These are phyloP conservation scores for Drosophila nigrodunni DNA, from an alignment of 1,140 invertebrate species.

Conservation along the genomic window DNA sequence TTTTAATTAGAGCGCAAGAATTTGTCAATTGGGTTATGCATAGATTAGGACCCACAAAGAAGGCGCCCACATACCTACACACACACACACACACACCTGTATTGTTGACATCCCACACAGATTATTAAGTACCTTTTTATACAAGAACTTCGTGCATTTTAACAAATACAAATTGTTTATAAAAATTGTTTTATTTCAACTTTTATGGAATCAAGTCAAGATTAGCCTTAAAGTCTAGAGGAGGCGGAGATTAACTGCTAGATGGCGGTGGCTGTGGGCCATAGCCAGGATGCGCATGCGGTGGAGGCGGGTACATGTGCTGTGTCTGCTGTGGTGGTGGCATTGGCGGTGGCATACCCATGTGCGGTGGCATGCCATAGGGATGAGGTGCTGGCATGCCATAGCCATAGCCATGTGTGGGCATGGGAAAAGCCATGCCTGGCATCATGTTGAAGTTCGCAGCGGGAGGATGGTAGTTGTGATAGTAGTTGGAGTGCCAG, in stretches of 20 bases:
- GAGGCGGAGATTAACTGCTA: conserved; percentile 20
- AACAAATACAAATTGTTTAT: conserved; percentile 56
- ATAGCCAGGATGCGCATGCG: conserved; percentile 9
- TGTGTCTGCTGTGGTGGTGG: conserved; percentile 14
- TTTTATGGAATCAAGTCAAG: conserved; percentile 73
- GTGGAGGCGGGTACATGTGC: conserved; percentile 52
- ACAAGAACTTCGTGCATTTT: conserved; percentile 69
- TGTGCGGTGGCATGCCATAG: conserved; percentile 40
- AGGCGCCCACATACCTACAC: conserved; percentile 36
- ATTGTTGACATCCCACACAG: conserved; percentile 68
- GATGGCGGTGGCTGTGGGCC: conserved; percentile 28
- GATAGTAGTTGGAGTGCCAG: conserved; percentile 83
- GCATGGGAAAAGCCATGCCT: conserved; percentile 55
- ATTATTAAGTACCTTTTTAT: conserved; percentile 82
- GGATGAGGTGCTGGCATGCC: conserved; percentile 53
- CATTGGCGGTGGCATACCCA: conserved; percentile 29
- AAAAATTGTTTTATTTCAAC: conserved; percentile 4
- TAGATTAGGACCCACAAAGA: conserved; percentile 31
- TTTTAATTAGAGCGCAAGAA: not conserved
- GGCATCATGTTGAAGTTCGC: conserved; percentile 69
- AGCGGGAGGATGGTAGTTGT: conserved; percentile 64
- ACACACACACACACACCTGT: conserved; percentile 53
- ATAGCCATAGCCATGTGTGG: conserved; percentile 61
- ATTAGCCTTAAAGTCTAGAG: conserved; percentile 16
- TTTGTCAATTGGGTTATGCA: conserved; percentile 34